Percentiles rank a stretch among this genome's conserved stretches.
Conservation (phyloP, 2,888 invertebrate genomes). For the Argyresthia goedartella region DNA sequence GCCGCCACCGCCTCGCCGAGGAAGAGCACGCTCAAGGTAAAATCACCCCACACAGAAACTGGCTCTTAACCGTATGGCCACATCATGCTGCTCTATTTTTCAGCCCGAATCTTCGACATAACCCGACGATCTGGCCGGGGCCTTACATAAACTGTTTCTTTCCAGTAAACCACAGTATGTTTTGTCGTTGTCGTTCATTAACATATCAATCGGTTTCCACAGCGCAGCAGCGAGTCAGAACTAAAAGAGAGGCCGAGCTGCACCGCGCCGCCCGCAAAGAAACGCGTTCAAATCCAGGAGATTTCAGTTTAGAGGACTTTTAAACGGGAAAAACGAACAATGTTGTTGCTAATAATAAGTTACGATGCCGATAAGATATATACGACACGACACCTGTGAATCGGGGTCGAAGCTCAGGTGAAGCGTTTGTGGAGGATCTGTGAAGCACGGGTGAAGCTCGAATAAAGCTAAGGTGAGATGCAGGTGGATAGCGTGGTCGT, state of each 20-base stretch:
- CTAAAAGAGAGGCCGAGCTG: conserved; percentile 44
- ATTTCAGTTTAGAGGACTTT: conserved; percentile 76
- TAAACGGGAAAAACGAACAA: not conserved
- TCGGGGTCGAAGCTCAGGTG: too few species aligned
- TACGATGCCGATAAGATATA: too few species aligned
- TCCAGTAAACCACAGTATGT: not conserved
- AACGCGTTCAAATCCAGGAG: conserved; percentile 85
- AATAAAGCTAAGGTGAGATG: not conserved
- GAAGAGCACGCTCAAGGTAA: conserved; percentile 61
- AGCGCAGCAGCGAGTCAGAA: conserved; percentile 58
- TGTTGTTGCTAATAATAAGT: not conserved
- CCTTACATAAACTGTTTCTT: too few species aligned
- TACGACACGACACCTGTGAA: too few species aligned
- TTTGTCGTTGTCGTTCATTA: conserved; percentile 14
- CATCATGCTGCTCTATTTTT: too few species aligned
- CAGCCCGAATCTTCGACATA: too few species aligned
- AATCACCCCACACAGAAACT: not conserved
- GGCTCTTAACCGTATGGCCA: too few species aligned
- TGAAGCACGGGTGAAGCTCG: not conserved
- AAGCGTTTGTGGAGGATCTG: too few species aligned
- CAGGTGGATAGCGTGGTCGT: not conserved
- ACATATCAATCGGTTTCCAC: conserved; percentile 49
- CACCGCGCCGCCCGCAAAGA: conserved; percentile 71
- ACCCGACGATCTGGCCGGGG: too few species aligned
- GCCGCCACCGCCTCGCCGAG: conserved; percentile 37